Evolutionary conservation across 2,113 vertebrate genomes (phyloP).

Genomic region (Garra rufa): DNA sequence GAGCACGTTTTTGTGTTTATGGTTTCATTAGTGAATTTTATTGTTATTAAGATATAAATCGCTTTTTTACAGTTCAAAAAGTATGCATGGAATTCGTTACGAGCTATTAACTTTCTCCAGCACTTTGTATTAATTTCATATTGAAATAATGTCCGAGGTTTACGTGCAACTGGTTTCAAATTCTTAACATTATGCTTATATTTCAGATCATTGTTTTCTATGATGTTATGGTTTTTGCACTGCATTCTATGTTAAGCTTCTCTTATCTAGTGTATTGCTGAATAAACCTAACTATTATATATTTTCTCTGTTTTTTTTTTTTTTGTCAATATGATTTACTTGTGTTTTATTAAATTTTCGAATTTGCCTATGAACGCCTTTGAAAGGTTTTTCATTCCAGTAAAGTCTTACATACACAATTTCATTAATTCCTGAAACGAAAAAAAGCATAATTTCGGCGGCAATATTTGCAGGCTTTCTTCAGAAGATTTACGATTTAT

Average conservation of each 20-base stretch:
- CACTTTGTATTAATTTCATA: conserved; percentile 61
- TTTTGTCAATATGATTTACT: neutral
- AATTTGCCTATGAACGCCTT: neutral
- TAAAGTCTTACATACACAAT: neutral
- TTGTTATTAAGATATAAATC: conserved; percentile 21
- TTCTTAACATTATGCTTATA: conserved; percentile 31
- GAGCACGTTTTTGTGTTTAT: conserved; percentile 26
- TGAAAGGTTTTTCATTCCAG: neutral
- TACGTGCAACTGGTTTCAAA: conserved; percentile 29
- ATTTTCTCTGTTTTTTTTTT: conserved; percentile 25
- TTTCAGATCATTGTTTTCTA: conserved; percentile 33
- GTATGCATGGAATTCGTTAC: conserved; percentile 78
- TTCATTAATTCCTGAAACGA: neutral
- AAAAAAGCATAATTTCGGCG: neutral
- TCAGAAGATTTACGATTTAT: neutral
- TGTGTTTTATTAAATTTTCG: neutral
- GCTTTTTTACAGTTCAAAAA: conserved; percentile 85
- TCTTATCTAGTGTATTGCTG: conserved; percentile 50
- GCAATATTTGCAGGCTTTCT: neutral
- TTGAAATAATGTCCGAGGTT: conserved; percentile 55
- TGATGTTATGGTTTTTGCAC: conserved; percentile 42
- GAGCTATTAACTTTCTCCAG: conserved; percentile 46
- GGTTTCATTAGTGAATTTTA: conserved; percentile 5
- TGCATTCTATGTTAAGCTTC: conserved; percentile 50
- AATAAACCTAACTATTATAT: conserved; percentile 57